phyloP scores from a whole-genome alignment of 2,797 vertebrate species.

The Florisuga fusca region DNA sequence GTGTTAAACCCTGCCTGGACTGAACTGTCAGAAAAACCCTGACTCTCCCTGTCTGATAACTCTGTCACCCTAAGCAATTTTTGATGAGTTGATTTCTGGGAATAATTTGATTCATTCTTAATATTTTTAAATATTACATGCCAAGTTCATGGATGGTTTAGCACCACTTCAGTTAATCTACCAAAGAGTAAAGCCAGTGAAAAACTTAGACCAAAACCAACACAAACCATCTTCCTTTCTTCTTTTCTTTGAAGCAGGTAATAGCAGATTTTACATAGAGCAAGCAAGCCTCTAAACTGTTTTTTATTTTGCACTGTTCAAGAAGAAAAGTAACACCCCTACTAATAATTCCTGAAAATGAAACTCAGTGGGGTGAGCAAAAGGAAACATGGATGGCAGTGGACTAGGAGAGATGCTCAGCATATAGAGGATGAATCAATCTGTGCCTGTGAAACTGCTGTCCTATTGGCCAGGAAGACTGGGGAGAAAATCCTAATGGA shows the following conservation, averaged over 20 bases:
- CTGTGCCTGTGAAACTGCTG: constrained; percentile 3
- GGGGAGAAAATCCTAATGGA: constrained; percentile 63
- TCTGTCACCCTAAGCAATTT: not conserved
- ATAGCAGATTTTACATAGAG: constrained; percentile 2
- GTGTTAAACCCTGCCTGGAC: not conserved
- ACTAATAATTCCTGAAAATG: not conserved
- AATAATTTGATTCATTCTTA: not conserved
- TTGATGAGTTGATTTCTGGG: not conserved
- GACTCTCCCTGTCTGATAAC: not conserved
- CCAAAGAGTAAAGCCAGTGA: not conserved
- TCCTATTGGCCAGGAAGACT: not conserved
- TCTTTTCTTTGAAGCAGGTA: constrained; percentile 20
- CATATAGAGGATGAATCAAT: constrained; percentile 51
- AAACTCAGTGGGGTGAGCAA: not conserved
- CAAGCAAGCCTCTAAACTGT: not conserved
- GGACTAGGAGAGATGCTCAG: not conserved
- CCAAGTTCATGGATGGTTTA: not conserved
- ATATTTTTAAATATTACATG: constrained; percentile 8
- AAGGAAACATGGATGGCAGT: not conserved
- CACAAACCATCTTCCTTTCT: not conserved
- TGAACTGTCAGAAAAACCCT: not conserved
- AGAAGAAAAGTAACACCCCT: not conserved
- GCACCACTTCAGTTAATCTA: not conserved
- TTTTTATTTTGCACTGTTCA: constrained; percentile 7
- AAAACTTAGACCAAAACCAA: not conserved